Conservation (phyloP, 2,113 vertebrate species). For the Hepsetus odoe region DNA sequence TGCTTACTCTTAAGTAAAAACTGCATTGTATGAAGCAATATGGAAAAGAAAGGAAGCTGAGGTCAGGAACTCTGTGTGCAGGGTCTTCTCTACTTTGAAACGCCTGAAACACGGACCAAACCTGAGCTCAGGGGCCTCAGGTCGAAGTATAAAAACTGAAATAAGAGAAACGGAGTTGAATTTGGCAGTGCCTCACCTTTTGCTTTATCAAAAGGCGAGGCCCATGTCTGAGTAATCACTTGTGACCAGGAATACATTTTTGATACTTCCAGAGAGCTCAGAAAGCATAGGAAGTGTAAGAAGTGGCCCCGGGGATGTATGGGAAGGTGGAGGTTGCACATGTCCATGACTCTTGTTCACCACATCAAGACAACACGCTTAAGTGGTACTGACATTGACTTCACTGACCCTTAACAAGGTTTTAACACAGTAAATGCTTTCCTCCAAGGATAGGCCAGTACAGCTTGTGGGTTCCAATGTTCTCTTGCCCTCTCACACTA, state of each 20-base stretch:
- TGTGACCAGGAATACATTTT: conserved; percentile 66
- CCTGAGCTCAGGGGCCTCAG: conserved; percentile 57
- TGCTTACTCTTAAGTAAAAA: conserved; percentile 50
- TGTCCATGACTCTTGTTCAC: conserved; percentile 61
- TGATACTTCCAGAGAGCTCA: conserved; percentile 49
- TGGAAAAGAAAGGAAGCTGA: conserved; percentile 60
- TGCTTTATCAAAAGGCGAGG: conserved; percentile 59
- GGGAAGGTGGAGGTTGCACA: conserved; percentile 63
- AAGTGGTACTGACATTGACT: conserved; percentile 81
- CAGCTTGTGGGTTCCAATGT: conserved; percentile 26
- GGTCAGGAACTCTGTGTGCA: conserved; percentile 59
- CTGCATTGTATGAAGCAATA: conserved; percentile 60
- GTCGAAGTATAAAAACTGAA: conserved; percentile 41
- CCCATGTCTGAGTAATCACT: conserved; percentile 60
- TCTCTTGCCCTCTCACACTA: conserved; percentile 59
- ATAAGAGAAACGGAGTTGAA: conserved; percentile 37
- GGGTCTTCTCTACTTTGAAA: conserved; percentile 63
- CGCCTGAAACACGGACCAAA: conserved; percentile 53
- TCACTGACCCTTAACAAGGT: conserved; percentile 75
- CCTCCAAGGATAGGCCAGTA: conserved; percentile 58
- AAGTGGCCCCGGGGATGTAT: conserved; percentile 37
- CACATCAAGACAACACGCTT: conserved; percentile 73
- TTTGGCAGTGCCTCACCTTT: conserved; percentile 43
- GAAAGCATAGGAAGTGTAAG: conserved; percentile 21
- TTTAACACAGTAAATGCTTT: conserved; percentile 73